A percentile compares a stretch with the other conserved stretches of the same genome.
Evolutionary conservation across 2,797 vertebrate genomes (phyloP).

Genomic region (Trematomus bernacchii): DNA sequence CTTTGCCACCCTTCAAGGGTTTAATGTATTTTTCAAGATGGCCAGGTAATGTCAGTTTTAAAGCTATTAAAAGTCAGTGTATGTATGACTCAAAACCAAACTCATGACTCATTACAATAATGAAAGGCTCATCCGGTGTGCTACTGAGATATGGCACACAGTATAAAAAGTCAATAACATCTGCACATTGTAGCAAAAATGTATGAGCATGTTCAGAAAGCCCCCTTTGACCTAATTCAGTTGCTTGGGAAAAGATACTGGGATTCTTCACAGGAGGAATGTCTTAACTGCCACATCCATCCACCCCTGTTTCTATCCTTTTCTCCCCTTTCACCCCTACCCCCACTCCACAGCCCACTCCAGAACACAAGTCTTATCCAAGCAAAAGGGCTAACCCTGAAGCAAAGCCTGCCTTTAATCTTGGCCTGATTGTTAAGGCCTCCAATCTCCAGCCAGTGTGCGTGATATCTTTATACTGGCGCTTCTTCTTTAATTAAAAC

Average conservation of each 20-base stretch:
- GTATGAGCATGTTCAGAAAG: constrained; percentile 46
- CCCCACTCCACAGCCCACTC: constrained; percentile 51
- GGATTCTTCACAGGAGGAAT: constrained; percentile 68
- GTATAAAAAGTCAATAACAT: constrained; percentile 55
- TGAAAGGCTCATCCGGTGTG: constrained; percentile 56
- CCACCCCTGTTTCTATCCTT: constrained; percentile 54
- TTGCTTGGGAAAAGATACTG: constrained; percentile 63
- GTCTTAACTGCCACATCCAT: constrained; percentile 61
- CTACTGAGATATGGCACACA: constrained; percentile 34
- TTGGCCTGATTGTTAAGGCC: constrained; percentile 88
- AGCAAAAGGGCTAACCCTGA: constrained; percentile 76
- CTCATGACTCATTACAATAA: constrained; percentile 68
- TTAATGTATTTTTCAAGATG: constrained; percentile 61
- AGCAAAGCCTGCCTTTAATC: constrained; percentile 90
- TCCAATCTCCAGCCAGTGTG: constrained; percentile 87
- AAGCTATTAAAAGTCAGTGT: constrained; percentile 32
- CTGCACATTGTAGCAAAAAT: constrained; percentile 51
- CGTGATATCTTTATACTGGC: constrained; percentile 87
- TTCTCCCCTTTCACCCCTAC: constrained; percentile 47
- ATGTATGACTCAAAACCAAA: constrained; percentile 64
- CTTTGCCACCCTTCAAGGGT: constrained; percentile 26
- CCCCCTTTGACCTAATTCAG: constrained; percentile 67
- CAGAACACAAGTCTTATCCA: constrained; percentile 71
- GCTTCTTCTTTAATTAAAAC: constrained; percentile 96
- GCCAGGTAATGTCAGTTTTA: constrained; percentile 37